A percentile compares a stretch with the other conserved stretches of the same genome.
phyloP scores from a whole-genome alignment of 2,113 vertebrate genomes.

The Pyxicephalus adspersus region DNA sequence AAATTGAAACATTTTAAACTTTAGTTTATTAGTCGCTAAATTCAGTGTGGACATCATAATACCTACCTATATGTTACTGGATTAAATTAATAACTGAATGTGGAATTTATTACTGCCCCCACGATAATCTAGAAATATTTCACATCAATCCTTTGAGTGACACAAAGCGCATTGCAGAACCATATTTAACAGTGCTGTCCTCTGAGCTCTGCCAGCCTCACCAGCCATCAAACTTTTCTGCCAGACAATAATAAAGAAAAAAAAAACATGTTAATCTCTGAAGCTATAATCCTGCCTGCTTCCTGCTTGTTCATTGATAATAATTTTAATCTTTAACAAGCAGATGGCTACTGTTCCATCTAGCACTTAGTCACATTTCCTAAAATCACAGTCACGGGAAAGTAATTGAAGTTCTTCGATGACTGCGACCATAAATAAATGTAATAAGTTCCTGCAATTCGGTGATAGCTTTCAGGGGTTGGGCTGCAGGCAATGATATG shows the following conservation, averaged over 20 bases:
- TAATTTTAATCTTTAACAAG: slow-evolving; percentile 50
- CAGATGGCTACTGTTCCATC: slow-evolving; percentile 37
- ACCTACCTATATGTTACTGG: not conserved
- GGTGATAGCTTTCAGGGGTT: slow-evolving; percentile 38
- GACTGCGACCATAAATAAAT: slow-evolving; percentile 9
- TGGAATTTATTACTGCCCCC: slow-evolving; percentile 10
- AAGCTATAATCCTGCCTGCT: slow-evolving; percentile 33
- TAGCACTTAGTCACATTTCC: slow-evolving; percentile 45
- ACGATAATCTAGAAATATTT: slow-evolving; percentile 35
- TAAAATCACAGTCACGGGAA: slow-evolving; percentile 42
- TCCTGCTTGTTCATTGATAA: slow-evolving; percentile 33
- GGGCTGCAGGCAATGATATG: not conserved
- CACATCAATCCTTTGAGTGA: slow-evolving; percentile 10
- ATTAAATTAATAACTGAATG: slow-evolving; percentile 6
- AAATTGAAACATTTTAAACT: not conserved
- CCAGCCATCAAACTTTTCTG: not conserved
- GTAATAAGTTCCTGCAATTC: slow-evolving; percentile 33
- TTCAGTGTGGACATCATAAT: not conserved
- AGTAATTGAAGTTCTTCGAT: slow-evolving; percentile 48
- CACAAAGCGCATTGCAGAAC: not conserved
- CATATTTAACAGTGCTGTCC: not conserved
- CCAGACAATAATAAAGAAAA: slow-evolving; percentile 43
- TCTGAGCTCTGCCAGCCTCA: not conserved
- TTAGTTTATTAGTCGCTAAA: not conserved
- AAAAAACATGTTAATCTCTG: slow-evolving; percentile 41